These are phyloP conservation scores for Loripinus fragilis DNA, from an alignment of 2,888 invertebrate species.

Conservation along the genomic window DNA sequence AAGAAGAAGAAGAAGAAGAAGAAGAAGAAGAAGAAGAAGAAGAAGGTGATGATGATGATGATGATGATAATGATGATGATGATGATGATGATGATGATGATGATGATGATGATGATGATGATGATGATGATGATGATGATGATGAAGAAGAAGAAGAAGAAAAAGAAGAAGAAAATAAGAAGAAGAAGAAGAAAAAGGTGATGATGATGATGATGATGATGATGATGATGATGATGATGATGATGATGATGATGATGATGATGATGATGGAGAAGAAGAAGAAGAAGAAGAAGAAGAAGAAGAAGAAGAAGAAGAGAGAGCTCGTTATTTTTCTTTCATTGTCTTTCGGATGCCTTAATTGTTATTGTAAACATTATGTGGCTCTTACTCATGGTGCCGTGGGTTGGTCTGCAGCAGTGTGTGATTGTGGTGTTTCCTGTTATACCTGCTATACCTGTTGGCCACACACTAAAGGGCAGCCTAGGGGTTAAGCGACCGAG, in stretches of 20 bases:
- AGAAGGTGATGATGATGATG: not conserved
- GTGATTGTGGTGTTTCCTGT: no score
- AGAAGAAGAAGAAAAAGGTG: no score
- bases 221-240: conserved; percentile 5
- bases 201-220: conserved; percentile 4
- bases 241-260: conserved; percentile 5
- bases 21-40: not conserved
- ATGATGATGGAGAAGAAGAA: not conserved
- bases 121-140: not conserved
- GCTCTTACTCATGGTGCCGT: no score
- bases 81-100: conserved; percentile 5
- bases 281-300: not conserved
- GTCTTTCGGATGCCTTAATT: no score
- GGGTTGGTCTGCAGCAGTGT: no score
- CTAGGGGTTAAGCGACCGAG: no score
- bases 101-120: conserved; percentile 2
- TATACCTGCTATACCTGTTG: no score
- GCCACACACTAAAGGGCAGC: no score
- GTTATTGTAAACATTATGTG: no score
- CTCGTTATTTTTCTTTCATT: no score
- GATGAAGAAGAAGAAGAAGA: no score
- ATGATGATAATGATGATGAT: conserved; percentile 2
- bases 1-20: not conserved
- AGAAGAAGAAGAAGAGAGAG: not conserved
- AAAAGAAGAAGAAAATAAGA: no score